Conservation (phyloP, 2,888 invertebrate genomes). For the Platerodrilus igneus region DNA sequence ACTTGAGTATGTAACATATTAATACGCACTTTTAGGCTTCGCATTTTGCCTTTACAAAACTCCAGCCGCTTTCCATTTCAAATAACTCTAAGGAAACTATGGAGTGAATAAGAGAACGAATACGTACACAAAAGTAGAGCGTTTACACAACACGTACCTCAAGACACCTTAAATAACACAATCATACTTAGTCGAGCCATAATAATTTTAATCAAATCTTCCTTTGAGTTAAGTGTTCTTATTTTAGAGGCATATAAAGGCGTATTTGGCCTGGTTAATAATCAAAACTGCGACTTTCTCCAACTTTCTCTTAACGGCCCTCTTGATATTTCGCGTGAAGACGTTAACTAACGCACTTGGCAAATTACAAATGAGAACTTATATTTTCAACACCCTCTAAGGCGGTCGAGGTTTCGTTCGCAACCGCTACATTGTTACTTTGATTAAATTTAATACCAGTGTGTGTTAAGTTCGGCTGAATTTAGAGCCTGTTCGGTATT, state of each 20-base stretch:
- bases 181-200: slow-evolving; percentile 45
- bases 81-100: neutral
- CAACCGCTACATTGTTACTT: slow-evolving; percentile 43
- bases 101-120: slow-evolving; percentile 9
- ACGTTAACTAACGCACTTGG: slow-evolving; percentile 46
- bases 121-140: slow-evolving; percentile 15
- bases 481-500: slow-evolving; percentile 26
- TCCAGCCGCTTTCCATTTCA: neutral
- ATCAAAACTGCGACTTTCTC: slow-evolving; percentile 46
- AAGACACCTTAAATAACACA: slow-evolving; percentile 45
- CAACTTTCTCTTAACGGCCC: slow-evolving; percentile 45
- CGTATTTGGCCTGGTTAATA: slow-evolving; percentile 41
- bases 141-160: slow-evolving; percentile 32
- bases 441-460: slow-evolving; percentile 45
- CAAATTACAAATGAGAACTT: slow-evolving; percentile 48
- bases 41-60: slow-evolving; percentile 6
- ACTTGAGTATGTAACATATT: slow-evolving; percentile 34
- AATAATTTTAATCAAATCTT: slow-evolving; percentile 46
- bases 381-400: slow-evolving; percentile 43
- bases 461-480: slow-evolving; percentile 26
- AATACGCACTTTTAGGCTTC: slow-evolving; percentile 22
- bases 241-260: slow-evolving; percentile 36
- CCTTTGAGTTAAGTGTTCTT: slow-evolving; percentile 33
- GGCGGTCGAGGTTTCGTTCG: slow-evolving; percentile 31
- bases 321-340: slow-evolving; percentile 43